Evolutionary conservation across 2,888 invertebrate species (phyloP), one percentile per base, ranked within the genome.

Genomic region (Heliconius hortense): DNA sequence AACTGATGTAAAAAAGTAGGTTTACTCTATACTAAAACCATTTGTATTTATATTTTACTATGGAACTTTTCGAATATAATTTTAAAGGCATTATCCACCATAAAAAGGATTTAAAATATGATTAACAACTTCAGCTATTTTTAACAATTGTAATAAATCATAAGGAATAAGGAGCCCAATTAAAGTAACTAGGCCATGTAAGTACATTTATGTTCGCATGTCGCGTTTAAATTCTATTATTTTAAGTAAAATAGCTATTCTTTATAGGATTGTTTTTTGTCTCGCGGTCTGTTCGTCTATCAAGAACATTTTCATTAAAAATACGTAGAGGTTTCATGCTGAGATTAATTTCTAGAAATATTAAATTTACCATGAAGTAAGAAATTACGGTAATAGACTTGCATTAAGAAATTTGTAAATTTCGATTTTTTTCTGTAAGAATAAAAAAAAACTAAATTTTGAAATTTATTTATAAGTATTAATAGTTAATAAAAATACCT

Each of bases 161-260:
- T n/a, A 28, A 28, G 68, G 35, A 64, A 59, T n/a, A 43, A n/a
- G 68, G 26, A 64, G 24, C 39, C 64, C 48, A 39, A 74, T 70
- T 48, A 74, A 64, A 70, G 39, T n/a, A 56, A 70, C 48, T 68
- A 24, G 60, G 48, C 26, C 71, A 56, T 26, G 24, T 69, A 56
- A 15, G 26, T 56, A 56, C 56, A 56, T n/a, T 43, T 15, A 56
- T 56, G 69, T 53, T 69, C 53, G 68, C 48, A 48, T 56, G 70
- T 75, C 43, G 66, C 72, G 66, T 43, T 71, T 60, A 62, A 67
- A 53, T 11, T 28, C 31, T n/a, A 53, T 68, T 48, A 68, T 53
- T 68, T 31, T 68, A 53, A n/a, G 28, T 53, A n/a, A 68, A 68
- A 7, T 21, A 64, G 11, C n/a, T 35, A n/a, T 35, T 64, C 35